phyloP scores from a whole-genome alignment of 1,140 invertebrate genomes.

The Metaphire vulgaris region DNA sequence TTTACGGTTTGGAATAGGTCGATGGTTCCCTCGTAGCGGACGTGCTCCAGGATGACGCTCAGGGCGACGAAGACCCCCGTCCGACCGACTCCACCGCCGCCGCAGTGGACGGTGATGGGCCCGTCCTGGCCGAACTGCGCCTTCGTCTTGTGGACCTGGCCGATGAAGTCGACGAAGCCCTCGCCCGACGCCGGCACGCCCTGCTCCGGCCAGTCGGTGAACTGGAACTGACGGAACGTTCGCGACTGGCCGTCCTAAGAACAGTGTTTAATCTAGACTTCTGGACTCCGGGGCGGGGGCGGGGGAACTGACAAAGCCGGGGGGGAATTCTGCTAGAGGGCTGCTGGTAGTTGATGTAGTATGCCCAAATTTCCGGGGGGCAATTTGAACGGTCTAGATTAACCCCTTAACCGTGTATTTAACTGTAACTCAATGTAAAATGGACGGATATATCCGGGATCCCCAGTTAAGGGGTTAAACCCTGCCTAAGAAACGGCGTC shows the following conservation, averaged over 20 bases:
- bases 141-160: slow-evolving; percentile 99
- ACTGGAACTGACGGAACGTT: slow-evolving; percentile 96
- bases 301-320: too few species aligned
- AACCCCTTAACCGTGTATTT: too few species aligned
- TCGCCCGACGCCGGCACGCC: slow-evolving; percentile 81
- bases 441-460: too few species aligned
- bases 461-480: too few species aligned
- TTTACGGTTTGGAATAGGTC: slow-evolving; percentile 98
- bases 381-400: too few species aligned
- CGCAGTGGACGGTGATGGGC: slow-evolving; percentile 99
- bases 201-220: slow-evolving; percentile 93
- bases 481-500: slow-evolving; percentile 98
- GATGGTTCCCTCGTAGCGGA: slow-evolving; percentile 98
- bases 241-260: slow-evolving; percentile 81
- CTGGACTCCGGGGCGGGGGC: too few species aligned
- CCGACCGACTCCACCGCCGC: slow-evolving; percentile 63
- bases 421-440: too few species aligned
- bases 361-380: too few species aligned
- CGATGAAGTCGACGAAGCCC: slow-evolving; percentile 83
- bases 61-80: slow-evolving; percentile 98
- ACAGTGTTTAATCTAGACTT: too few species aligned
- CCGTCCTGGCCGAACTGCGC: slow-evolving; percentile 99
- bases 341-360: too few species aligned
- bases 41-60: slow-evolving; percentile 94
- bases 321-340: too few species aligned